Conservation (phyloP, 2,113 vertebrate species). For the Micromys minutus region DNA sequence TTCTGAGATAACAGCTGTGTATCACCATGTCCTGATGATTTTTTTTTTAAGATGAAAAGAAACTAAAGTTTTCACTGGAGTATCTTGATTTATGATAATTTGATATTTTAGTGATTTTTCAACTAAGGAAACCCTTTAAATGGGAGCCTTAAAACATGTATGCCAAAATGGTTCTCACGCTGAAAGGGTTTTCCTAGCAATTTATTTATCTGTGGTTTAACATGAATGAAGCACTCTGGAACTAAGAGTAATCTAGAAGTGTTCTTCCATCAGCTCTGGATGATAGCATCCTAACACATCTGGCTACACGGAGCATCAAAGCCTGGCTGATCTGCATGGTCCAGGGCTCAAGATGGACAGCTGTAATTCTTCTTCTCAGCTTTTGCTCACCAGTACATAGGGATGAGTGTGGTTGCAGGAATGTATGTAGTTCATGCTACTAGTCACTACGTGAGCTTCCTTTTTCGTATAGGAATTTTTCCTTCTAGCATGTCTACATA, state of each 20-base stretch:
- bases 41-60: neutral
- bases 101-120: slow-evolving; percentile 43
- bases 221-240: slow-evolving; percentile 35
- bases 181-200: slow-evolving; percentile 27
- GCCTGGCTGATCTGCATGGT: neutral
- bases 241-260: slow-evolving; percentile 21
- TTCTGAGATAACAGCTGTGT: neutral
- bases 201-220: neutral
- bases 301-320: neutral
- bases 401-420: neutral
- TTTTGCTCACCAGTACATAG: neutral
- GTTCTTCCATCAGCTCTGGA: neutral
- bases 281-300: neutral
- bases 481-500: neutral
- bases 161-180: slow-evolving; percentile 31
- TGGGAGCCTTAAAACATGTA: slow-evolving; percentile 16
- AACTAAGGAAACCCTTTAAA: neutral
- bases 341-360: neutral
- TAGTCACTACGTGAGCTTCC: neutral
- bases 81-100: slow-evolving; percentile 5
- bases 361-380: neutral
- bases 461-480: neutral
- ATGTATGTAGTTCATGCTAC: neutral
- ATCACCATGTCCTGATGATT: neutral
- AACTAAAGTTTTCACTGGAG: neutral